Percentiles rank a stretch among this genome's conserved stretches.
phyloP scores from a whole-genome alignment of 2,797 vertebrate genomes.

The Chelidonichthys spinosus region DNA sequence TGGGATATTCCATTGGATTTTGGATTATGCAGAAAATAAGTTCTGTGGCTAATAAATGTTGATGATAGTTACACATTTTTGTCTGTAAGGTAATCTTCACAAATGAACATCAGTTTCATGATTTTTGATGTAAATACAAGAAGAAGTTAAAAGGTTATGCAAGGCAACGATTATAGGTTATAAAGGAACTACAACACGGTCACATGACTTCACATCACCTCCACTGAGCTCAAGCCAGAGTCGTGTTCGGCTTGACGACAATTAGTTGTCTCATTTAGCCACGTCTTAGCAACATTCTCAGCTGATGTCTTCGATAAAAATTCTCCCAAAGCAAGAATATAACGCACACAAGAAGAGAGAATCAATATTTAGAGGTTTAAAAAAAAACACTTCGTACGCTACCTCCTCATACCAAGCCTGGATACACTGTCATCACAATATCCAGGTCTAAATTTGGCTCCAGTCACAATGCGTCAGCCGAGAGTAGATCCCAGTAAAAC shows the following conservation, averaged over 20 bases:
- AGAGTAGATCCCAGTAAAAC: conserved; percentile 31
- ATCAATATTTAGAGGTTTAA: not conserved
- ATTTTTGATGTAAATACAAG: no score
- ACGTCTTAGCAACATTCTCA: not conserved
- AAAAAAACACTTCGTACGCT: not conserved
- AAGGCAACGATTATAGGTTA: not conserved
- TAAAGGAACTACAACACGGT: not conserved
- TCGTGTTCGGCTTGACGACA: not conserved
- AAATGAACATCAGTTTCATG: no score
- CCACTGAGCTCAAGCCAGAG: not conserved
- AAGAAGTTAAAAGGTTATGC: no score
- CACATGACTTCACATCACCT: not conserved
- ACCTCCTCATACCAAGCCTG: not conserved
- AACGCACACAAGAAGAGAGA: not conserved
- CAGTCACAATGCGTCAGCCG: conserved; percentile 34
- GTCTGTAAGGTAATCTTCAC: no score
- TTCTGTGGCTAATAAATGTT: no score
- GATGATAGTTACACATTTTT: no score
- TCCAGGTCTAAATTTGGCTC: conserved; percentile 46
- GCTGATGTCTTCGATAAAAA: not conserved
- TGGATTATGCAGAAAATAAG: no score
- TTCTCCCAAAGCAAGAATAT: not conserved
- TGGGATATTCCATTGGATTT: no score
- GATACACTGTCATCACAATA: not conserved
- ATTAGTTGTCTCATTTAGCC: not conserved